A percentile compares a stretch with the other conserved stretches of the same genome.
Evolutionary conservation across 2,888 invertebrate species (phyloP).

Genomic region (Machimus rusticus): DNA sequence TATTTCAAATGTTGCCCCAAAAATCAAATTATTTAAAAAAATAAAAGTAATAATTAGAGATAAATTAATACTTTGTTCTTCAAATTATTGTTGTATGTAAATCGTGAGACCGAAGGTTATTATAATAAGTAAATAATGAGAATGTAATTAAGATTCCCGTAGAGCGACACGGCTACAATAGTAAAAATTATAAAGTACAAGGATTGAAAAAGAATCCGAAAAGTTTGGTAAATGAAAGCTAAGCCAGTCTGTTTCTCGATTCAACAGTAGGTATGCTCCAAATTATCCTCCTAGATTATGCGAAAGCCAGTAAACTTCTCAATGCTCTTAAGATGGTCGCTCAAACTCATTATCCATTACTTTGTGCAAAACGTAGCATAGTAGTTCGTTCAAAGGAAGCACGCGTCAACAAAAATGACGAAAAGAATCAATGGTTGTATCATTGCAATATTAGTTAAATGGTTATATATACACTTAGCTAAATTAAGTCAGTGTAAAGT

Average conservation of each 20-base stretch:
- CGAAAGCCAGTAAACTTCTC: background rate
- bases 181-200: background rate
- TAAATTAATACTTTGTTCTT: no score
- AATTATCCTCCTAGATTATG: background rate
- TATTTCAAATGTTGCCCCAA: no score
- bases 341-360: background rate
- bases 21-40: no score
- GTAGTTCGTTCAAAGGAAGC: background rate
- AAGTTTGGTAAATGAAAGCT: background rate
- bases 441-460: constrained; percentile 34
- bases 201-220: background rate
- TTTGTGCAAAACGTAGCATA: background rate
- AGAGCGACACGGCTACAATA: background rate
- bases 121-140: background rate
- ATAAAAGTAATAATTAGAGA: no score
- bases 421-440: constrained; percentile 31
- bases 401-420: background rate
- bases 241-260: background rate
- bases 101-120: background rate
- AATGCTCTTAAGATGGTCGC: background rate
- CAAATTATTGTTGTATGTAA: no score
- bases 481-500: constrained; percentile 7
- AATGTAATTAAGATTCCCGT: background rate
- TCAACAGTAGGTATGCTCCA: background rate
- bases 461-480: background rate